Evolutionary conservation across 2,113 vertebrate species (phyloP).

Genomic region (Sinocyclocheilus anophthalmus): DNA sequence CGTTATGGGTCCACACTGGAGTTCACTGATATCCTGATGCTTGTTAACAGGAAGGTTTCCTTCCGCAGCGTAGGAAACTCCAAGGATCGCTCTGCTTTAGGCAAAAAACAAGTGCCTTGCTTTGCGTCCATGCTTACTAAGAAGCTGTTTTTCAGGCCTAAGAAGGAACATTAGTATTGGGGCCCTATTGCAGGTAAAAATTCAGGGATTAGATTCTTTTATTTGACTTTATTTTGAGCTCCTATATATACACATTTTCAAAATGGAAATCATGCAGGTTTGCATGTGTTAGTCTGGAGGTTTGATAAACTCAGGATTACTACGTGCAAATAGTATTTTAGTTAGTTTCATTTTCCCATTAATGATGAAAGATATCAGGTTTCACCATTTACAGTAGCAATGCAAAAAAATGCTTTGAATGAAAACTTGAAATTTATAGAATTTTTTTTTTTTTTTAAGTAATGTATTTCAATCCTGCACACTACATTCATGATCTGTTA

Average conservation of each 20-base stretch:
- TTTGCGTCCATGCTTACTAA: conserved; percentile 98
- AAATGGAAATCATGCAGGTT: not conserved
- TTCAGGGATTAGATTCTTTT: not conserved
- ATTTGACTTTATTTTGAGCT: not conserved
- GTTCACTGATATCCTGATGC: conserved; percentile 90
- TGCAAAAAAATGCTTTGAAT: not conserved
- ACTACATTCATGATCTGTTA: not conserved
- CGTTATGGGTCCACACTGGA: conserved; percentile 81
- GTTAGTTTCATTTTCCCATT: not conserved
- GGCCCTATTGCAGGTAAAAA: not conserved
- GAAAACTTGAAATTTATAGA: not conserved
- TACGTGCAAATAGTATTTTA: not conserved
- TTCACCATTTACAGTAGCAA: not conserved
- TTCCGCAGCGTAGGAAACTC: conserved; percentile 76
- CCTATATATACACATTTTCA: not conserved
- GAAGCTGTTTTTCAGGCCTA: conserved; percentile 87
- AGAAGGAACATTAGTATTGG: conserved; percentile 54
- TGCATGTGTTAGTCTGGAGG: not conserved
- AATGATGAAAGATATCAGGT: not conserved
- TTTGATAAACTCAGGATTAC: not conserved
- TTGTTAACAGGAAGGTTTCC: conserved; percentile 93
- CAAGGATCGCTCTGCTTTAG: conserved; percentile 72
- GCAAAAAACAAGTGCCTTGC: conserved; percentile 96
- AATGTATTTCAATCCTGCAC: not conserved
- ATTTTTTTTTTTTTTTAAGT: too few species aligned